phyloP scores from a whole-genome alignment of 2,113 vertebrate species.

The Pampusana beccarii region DNA sequence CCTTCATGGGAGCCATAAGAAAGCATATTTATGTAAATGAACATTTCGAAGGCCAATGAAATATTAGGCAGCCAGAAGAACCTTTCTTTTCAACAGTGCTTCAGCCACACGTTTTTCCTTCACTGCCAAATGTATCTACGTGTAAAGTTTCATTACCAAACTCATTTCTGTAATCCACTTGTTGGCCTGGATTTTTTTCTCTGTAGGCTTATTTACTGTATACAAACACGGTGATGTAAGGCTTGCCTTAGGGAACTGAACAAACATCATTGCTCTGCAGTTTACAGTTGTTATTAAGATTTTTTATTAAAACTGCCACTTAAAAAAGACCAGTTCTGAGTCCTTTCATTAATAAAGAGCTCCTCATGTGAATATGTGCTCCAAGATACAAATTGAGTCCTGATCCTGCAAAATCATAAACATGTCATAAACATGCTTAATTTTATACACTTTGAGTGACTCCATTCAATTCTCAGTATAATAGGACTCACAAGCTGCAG shows the following conservation, averaged over 20 bases:
- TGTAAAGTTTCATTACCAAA: conserved; percentile 11
- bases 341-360: background rate
- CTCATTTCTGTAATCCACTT: background rate
- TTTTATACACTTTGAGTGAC: background rate
- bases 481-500: background rate
- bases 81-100: conserved; percentile 18
- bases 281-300: conserved; percentile 21
- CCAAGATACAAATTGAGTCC: background rate
- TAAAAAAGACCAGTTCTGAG: background rate
- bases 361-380: background rate
- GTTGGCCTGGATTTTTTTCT: background rate
- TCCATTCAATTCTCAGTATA: background rate
- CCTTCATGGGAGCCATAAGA: background rate
- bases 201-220: background rate
- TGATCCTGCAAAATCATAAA: conserved; percentile 1
- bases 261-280: background rate
- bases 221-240: background rate
- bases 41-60: conserved; percentile 20
- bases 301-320: background rate
- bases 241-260: background rate
- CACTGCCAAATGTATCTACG: background rate
- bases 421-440: background rate
- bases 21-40: background rate
- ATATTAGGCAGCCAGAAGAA: background rate
- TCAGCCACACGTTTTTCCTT: background rate